phyloP scores from a whole-genome alignment of 2,888 invertebrate species.

The Euplexia lucipara region DNA sequence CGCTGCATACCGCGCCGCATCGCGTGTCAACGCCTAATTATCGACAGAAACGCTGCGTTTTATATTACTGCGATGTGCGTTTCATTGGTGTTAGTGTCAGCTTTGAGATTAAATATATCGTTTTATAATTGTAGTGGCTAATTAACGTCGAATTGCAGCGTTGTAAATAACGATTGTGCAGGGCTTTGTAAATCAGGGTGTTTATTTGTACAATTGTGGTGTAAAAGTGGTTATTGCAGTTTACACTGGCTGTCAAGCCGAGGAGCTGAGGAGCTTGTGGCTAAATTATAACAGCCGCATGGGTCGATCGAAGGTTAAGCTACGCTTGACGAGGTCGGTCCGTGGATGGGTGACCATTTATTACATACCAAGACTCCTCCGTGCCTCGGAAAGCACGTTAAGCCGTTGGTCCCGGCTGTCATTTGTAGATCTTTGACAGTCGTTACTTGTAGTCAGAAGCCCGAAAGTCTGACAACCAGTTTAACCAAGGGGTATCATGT shows the following conservation, averaged over 20 bases:
- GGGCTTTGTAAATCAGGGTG: slow-evolving; percentile 37
- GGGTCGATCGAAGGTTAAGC: too few relatives aligned
- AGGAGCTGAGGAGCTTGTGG: too few relatives aligned
- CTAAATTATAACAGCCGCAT: too few relatives aligned
- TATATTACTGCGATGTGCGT: slow-evolving; percentile 40
- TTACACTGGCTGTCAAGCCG: slow-evolving; percentile 4
- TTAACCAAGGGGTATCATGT: too few relatives aligned
- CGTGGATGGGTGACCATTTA: too few relatives aligned
- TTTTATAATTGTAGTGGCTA: slow-evolving; percentile 49
- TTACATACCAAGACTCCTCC: too few relatives aligned
- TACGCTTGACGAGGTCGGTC: too few relatives aligned
- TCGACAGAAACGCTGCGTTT: slow-evolving; percentile 39
- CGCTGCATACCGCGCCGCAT: slow-evolving; percentile 50
- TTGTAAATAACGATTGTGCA: slow-evolving; percentile 35
- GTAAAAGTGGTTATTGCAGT: slow-evolving; percentile 28
- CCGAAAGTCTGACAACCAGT: too few relatives aligned
- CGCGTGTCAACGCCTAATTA: slow-evolving; percentile 60
- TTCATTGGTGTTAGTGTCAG: slow-evolving; percentile 57
- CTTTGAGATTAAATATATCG: slow-evolving; percentile 45
- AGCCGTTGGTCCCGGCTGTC: too few relatives aligned
- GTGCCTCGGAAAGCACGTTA: too few relatives aligned
- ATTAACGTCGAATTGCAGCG: slow-evolving; percentile 27
- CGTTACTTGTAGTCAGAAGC: too few relatives aligned
- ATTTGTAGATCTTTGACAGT: too few relatives aligned
- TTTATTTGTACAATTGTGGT: slow-evolving; percentile 32